Evolutionary conservation across 92 coral and sea anemone species (phyloP), one percentile per base, ranked within the genome.

Genomic region (Zoanthus gigantus): DNA sequence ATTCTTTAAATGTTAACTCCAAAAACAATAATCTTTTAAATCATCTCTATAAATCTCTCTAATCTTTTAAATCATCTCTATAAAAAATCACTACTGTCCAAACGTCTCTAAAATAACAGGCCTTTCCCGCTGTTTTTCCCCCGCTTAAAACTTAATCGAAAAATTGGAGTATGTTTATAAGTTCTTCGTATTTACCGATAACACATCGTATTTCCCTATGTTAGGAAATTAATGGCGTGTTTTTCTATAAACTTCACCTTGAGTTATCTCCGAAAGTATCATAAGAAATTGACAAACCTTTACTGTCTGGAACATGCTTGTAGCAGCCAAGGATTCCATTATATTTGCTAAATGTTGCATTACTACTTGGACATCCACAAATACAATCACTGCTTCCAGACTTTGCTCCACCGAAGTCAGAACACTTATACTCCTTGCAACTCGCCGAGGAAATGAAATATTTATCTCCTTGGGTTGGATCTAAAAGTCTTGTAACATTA

Each of bases 401-500:
- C 15, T 14, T 28, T 6, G 0, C 32, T 0, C 79, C 79, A 11
- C 79, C 79, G 6, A 75, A 75, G 56, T 75, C 15, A 18, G 58
- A 75, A 75, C 79, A 75, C 9, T 75, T 75, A 23, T 75, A 48
- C 61, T 75, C 47, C 11, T 7, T 16, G 11, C 79, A 75, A 12
- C 15, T 9, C 9, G 60, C 61, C 11, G 42, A 30, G 23, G 61
- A 18, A 75, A 75, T 47, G 13, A 44, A n/a, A 75, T 18, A 75
- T 47, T 53, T 48, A 5, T 75, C 79, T 75, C 61, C 79, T 18
- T 75, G 28, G 3, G 79, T 48, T 10, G 61, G 56, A 10, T n/a
- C n/a, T 10, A n/a, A 0, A 18, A 9, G 13, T 75, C 79, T 75
- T 47, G 42, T 75, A 9, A 75, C 56, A n/a, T 23, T 48, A 17